phyloP scores from a whole-genome alignment of 35 echinoderm and acorn worm species.

The Diadema setosum region DNA sequence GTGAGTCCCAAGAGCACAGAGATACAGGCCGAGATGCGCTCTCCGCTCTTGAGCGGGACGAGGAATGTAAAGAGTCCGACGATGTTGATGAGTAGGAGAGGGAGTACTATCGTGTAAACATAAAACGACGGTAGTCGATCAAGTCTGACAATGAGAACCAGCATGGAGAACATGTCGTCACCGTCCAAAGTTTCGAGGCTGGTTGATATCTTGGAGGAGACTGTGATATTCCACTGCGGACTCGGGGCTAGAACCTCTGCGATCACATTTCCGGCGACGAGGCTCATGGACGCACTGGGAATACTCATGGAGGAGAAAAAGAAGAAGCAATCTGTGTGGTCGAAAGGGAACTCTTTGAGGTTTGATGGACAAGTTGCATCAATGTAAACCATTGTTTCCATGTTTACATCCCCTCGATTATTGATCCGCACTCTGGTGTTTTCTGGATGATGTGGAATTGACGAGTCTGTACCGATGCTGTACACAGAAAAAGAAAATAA shows the following conservation, averaged over 20 bases:
- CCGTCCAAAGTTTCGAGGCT: background rate
- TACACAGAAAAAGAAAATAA: background rate
- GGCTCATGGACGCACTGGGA: background rate
- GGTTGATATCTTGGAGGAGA: background rate
- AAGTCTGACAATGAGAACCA: background rate
- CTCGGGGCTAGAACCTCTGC: background rate
- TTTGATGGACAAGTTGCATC: background rate
- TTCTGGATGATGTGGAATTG: background rate
- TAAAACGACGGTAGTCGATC: background rate
- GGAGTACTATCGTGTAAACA: background rate
- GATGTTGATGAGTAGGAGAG: background rate
- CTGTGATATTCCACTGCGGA: background rate
- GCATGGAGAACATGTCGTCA: background rate
- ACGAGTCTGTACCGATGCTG: background rate
- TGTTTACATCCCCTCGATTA: background rate
- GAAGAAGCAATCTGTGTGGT: background rate
- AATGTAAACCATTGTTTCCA: background rate
- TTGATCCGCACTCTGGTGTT: background rate
- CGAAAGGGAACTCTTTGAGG: background rate
- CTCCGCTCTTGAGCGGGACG: background rate
- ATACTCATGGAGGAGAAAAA: background rate
- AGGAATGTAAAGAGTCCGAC: background rate
- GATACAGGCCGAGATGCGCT: background rate
- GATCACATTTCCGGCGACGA: background rate
- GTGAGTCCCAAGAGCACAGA: background rate